Percentiles rank a stretch among this genome's conserved stretches.
Evolutionary conservation across 2,888 invertebrate species (phyloP).

Genomic region (Drosophila neonasuta): DNA sequence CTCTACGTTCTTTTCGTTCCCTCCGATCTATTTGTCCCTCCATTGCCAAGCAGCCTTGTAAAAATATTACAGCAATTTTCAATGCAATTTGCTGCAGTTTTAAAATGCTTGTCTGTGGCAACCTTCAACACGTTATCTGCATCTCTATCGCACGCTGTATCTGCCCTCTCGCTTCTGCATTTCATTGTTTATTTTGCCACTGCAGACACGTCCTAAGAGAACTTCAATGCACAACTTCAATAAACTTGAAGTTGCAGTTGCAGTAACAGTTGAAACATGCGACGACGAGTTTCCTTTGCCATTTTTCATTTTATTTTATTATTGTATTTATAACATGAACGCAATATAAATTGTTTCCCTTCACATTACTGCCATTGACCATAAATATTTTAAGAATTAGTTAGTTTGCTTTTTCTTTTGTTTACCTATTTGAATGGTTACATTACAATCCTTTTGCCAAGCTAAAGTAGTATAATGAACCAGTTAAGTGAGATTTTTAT

Average conservation of each 20-base stretch:
- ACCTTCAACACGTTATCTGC: slow-evolving; percentile 7
- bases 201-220: slow-evolving; percentile 58
- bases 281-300: slow-evolving; percentile 11
- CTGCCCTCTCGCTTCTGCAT: slow-evolving; percentile 24
- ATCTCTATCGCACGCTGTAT: slow-evolving; percentile 2
- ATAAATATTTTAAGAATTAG: slow-evolving; percentile 2
- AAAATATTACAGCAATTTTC: slow-evolving; percentile 45
- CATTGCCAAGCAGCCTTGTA: slow-evolving; percentile 12
- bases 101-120: slow-evolving; percentile 34
- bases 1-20: background rate
- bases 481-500: background rate
- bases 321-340: slow-evolving; percentile 45
- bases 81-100: slow-evolving; percentile 66
- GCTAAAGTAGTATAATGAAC: background rate
- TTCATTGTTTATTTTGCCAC: slow-evolving; percentile 62
- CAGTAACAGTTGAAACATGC: slow-evolving; percentile 3
- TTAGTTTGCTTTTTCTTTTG: background rate
- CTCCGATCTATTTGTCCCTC: background rate
- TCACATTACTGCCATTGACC: background rate
- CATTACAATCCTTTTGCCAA: background rate
- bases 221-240: slow-evolving; percentile 41
- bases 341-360: background rate
- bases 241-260: slow-evolving; percentile 38
- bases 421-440: background rate
- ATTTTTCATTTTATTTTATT: slow-evolving; percentile 28